Evolutionary conservation across 2,888 invertebrate species (phyloP).

Genomic region (Drosophila heteroneura): DNA sequence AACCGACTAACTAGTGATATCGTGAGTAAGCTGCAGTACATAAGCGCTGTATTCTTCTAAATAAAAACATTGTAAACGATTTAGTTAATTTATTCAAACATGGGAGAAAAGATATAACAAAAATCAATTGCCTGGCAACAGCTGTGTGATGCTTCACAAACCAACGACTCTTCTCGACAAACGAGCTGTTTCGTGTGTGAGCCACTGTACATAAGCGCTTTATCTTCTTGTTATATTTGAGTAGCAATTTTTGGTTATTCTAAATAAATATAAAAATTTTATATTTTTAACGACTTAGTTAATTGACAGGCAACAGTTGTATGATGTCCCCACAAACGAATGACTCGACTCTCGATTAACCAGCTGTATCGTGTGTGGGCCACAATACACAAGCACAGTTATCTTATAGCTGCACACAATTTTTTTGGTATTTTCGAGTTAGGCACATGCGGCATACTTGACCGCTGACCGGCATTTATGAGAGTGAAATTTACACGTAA

Average conservation of each 20-base stretch:
- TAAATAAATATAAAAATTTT: not conserved
- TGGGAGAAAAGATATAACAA: no score
- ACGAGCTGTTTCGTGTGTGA: no score
- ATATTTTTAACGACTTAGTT: not conserved
- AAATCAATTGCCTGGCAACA: not conserved
- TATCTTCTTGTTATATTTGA: not conserved
- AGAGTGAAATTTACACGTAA: slow-evolving; percentile 75
- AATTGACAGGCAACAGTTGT: no score
- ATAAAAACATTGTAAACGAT: no score
- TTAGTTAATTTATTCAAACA: no score
- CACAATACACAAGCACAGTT: not conserved
- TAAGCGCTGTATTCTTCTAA: no score
- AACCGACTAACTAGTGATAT: no score
- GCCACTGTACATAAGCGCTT: not conserved
- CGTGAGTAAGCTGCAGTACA: no score
- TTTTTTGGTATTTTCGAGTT: slow-evolving; percentile 34
- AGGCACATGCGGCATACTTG: slow-evolving; percentile 21
- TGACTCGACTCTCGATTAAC: not conserved
- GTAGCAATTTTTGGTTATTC: slow-evolving; percentile 18
- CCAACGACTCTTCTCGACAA: not conserved
- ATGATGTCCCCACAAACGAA: not conserved
- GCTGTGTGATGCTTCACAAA: not conserved
- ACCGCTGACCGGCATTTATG: slow-evolving; percentile 62
- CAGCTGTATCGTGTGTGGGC: not conserved
- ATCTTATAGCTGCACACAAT: not conserved